Evolutionary conservation across 2,113 vertebrate species (phyloP).

Genomic region (Apodemus sylvaticus): DNA sequence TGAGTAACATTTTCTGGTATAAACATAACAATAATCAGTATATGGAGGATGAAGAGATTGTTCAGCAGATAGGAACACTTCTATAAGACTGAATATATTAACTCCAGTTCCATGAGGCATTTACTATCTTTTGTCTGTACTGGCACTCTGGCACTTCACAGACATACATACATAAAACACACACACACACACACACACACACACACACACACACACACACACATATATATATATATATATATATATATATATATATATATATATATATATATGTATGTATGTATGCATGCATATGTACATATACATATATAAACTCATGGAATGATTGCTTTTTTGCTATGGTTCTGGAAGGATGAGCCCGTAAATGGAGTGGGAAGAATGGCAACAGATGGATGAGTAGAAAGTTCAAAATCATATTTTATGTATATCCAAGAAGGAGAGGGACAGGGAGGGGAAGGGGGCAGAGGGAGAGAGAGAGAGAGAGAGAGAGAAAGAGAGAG

Average conservation of each 20-base stretch:
- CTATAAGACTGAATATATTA: not conserved
- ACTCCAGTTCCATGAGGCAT: not conserved
- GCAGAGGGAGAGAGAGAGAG: no score
- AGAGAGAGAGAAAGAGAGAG: not conserved
- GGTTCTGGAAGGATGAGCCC: not conserved
- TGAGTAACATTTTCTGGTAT: not conserved
- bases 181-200: not conserved
- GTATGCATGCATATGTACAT: no score
- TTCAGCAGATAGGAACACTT: not conserved
- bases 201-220: no score
- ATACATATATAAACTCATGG: no score
- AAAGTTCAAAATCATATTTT: not conserved
- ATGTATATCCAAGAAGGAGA: not conserved
- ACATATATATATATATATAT: no score
- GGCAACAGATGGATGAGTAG: not conserved
- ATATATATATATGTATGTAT: no score
- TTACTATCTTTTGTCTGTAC: not conserved
- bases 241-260: no score
- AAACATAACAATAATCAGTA: not conserved
- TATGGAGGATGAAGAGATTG: not conserved
- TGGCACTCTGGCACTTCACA: not conserved
- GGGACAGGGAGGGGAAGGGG: no score
- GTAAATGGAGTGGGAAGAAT: not conserved
- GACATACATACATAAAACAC: not conserved
- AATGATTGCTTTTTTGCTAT: not conserved